Evolutionary conservation across 2,888 invertebrate species (phyloP).

Genomic region (Drymonia ruficornis): DNA sequence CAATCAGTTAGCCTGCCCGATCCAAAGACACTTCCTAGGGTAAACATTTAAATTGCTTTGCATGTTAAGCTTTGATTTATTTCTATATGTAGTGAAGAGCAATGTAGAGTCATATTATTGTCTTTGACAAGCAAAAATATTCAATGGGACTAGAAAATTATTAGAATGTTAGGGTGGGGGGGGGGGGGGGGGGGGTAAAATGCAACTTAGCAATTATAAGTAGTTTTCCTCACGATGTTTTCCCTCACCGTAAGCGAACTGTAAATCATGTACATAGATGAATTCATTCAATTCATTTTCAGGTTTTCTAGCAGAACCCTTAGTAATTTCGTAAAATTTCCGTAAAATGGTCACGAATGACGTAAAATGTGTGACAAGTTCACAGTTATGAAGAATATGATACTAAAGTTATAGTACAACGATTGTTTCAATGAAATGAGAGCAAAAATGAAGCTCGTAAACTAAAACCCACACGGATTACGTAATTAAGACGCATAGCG

Average conservation of each 20-base stretch:
- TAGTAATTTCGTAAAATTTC: no score
- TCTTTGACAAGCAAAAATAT: not conserved
- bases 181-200: no score
- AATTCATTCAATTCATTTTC: no score
- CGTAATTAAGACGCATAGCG: constrained; percentile 49
- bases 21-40: constrained; percentile 42
- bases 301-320: no score
- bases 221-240: no score
- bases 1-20: constrained; percentile 40
- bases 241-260: no score
- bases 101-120: not conserved
- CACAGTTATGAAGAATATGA: no score
- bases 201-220: no score
- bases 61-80: constrained; percentile 6
- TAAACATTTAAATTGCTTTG: constrained; percentile 21
- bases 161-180: no score
- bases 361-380: no score
- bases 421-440: not conserved
- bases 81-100: not conserved
- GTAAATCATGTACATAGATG: no score
- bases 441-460: constrained; percentile 14
- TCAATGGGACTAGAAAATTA: not conserved
- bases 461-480: constrained; percentile 14
- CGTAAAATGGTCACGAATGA: no score
- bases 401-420: not conserved